Evolutionary conservation across 2,113 vertebrate species (phyloP).

Genomic region (Marmota flaviventris): DNA sequence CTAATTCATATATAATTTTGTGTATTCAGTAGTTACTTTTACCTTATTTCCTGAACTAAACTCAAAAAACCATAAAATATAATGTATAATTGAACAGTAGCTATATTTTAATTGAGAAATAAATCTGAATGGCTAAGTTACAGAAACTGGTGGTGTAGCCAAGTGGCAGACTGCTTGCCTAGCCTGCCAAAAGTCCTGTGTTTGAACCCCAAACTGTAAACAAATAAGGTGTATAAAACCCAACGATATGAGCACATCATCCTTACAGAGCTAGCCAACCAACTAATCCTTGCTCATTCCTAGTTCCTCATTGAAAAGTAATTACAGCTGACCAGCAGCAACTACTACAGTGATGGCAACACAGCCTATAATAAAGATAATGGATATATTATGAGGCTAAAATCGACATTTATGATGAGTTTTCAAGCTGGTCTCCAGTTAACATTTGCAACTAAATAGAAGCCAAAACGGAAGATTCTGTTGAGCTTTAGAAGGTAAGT

Average conservation of each 20-base stretch:
- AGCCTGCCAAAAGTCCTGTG: neutral
- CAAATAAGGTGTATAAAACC: too few relatives aligned
- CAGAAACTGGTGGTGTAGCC: neutral
- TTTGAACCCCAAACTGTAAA: neutral
- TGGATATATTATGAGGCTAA: neutral
- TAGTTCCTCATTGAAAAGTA: neutral
- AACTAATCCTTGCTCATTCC: neutral
- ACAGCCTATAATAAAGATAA: neutral
- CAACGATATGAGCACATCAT: neutral
- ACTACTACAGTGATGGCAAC: neutral
- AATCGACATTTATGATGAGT: neutral
- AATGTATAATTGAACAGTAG: neutral
- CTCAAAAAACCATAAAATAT: constrained; percentile 36
- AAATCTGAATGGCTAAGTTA: neutral
- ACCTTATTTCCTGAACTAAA: neutral
- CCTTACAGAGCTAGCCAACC: neutral
- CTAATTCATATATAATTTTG: neutral
- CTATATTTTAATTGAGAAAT: neutral
- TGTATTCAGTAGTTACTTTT: neutral
- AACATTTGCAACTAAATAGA: constrained; percentile 5
- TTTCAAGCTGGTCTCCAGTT: constrained; percentile 16
- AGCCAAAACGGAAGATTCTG: neutral
- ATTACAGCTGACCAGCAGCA: neutral
- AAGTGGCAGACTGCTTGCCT: neutral
- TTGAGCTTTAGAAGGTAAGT: too few relatives aligned